A percentile compares a stretch with the other conserved stretches of the same genome.
Conservation (phyloP, 1,140 invertebrate genomes). For the Parasteatoda tepidariorum region DNA sequence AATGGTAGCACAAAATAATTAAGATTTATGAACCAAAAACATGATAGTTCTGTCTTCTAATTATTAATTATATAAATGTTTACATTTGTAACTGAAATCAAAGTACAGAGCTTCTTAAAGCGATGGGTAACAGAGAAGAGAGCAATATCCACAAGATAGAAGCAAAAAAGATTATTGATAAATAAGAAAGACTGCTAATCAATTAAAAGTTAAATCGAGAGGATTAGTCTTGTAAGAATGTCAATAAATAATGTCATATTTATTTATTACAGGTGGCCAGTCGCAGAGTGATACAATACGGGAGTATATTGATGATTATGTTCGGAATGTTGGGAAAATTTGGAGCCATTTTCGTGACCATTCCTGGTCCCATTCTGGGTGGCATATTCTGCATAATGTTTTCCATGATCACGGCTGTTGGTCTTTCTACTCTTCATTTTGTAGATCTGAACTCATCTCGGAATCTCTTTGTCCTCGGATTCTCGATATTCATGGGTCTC, state of each 20-base stretch:
- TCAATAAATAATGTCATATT: background rate
- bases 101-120: too few relatives aligned
- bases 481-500: slow-evolving; percentile 86
- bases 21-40: too few relatives aligned
- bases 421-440: slow-evolving; percentile 84
- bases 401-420: slow-evolving; percentile 85
- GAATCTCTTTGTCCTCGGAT: slow-evolving; percentile 89
- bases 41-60: too few relatives aligned
- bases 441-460: slow-evolving; percentile 82
- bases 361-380: slow-evolving; percentile 88
- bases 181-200: too few relatives aligned
- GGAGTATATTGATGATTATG: slow-evolving; percentile 80
- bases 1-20: too few relatives aligned
- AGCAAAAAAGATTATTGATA: too few relatives aligned
- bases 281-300: slow-evolving; percentile 85
- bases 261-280: slow-evolving; percentile 77
- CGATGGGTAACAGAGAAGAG: too few relatives aligned
- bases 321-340: slow-evolving; percentile 86
- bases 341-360: slow-evolving; percentile 87
- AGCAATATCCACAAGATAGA: too few relatives aligned
- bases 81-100: too few relatives aligned
- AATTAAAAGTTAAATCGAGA: too few relatives aligned
- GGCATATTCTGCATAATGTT: slow-evolving; percentile 90
- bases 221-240: too few relatives aligned
- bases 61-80: too few relatives aligned